A percentile compares a stretch with the other conserved stretches of the same genome.
phyloP scores from a whole-genome alignment of 2,797 vertebrate species.

The Mareca penelope region DNA sequence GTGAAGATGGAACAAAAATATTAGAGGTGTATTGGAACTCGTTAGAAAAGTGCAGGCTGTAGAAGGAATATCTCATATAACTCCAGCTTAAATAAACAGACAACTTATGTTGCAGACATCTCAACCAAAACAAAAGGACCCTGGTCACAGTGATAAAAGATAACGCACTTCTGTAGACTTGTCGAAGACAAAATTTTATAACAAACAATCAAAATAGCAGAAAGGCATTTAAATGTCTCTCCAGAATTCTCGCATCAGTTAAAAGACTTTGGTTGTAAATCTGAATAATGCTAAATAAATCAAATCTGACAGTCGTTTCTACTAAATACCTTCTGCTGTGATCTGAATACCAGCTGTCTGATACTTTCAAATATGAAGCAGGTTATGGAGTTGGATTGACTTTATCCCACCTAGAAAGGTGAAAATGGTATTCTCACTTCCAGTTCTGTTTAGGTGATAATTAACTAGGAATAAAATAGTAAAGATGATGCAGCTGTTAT shows the following conservation, averaged over 20 bases:
- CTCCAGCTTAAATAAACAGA: slow-evolving; percentile 7
- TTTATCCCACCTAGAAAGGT: slow-evolving; percentile 72
- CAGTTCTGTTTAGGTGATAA: slow-evolving; percentile 68
- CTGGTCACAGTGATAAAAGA: not conserved
- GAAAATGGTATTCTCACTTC: slow-evolving; percentile 72
- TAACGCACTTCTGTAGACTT: not conserved
- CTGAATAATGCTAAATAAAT: slow-evolving; percentile 74
- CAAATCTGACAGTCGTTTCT: slow-evolving; percentile 66
- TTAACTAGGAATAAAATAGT: slow-evolving; percentile 69
- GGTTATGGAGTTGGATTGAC: slow-evolving; percentile 60
- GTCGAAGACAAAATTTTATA: slow-evolving; percentile 2
- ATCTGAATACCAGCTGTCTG: slow-evolving; percentile 68
- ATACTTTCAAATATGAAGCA: slow-evolving; percentile 53
- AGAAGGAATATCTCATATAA: not conserved
- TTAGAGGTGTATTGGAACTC: not conserved
- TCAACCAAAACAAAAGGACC: not conserved
- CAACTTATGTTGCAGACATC: not conserved
- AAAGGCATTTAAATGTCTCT: slow-evolving; percentile 44
- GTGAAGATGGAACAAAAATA: not conserved
- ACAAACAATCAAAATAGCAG: slow-evolving; percentile 36
- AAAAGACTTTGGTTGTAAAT: slow-evolving; percentile 57
- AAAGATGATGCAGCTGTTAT: slow-evolving; percentile 24
- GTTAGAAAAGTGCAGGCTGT: not conserved
- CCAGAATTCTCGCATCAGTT: slow-evolving; percentile 51
- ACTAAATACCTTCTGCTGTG: slow-evolving; percentile 70